These are phyloP conservation scores for Dusona sp. DNA, from an alignment of 2,888 invertebrate species.

Conservation along the genomic window DNA sequence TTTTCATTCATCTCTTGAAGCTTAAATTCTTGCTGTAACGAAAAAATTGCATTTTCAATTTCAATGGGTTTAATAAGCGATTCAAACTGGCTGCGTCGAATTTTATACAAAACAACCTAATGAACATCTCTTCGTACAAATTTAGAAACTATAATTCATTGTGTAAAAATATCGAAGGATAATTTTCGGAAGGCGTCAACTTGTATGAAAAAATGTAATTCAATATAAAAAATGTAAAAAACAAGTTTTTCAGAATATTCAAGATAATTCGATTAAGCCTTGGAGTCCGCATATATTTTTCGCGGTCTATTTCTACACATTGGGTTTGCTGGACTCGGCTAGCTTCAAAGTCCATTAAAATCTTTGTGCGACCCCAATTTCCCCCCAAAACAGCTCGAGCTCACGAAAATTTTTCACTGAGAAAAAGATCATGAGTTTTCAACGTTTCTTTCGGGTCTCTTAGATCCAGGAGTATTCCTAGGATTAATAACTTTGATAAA, in stretches of 20 bases:
- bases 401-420: no score
- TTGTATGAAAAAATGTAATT: background rate
- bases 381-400: no score
- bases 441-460: no score
- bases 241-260: background rate
- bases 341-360: no score
- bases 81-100: background rate
- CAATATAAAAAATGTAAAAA: conserved; percentile 59
- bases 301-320: background rate
- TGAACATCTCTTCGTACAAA: background rate
- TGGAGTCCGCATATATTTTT: background rate
- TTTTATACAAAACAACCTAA: background rate
- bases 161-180: background rate
- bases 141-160: background rate
- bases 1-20: conserved; percentile 74
- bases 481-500: background rate
- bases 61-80: background rate
- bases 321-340: background rate
- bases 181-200: background rate
- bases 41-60: background rate
- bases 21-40: conserved; percentile 75
- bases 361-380: no score
- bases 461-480: no score
- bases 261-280: background rate
- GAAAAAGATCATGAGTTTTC: no score